Evolutionary conservation across 1,140 invertebrate species (phyloP), one percentile per base, ranked within the genome.

Genomic region (Thalassaphorura encarpata): DNA sequence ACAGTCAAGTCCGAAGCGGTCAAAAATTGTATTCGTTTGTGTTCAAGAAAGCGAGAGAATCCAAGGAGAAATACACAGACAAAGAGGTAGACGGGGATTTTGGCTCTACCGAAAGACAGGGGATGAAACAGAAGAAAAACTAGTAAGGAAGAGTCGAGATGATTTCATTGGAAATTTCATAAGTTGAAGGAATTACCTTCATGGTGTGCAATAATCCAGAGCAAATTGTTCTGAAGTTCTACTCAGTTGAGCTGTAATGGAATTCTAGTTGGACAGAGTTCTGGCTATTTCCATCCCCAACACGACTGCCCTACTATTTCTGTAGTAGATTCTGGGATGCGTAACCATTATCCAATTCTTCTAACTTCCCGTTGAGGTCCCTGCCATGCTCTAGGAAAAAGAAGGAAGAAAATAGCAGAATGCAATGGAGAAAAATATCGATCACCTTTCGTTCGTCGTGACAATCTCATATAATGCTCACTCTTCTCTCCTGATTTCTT

Each of bases 161-260:
- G 46, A 48, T 48, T 48, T 48, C 46, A 48, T 19, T 48, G 46
- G 46, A 19, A 24, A 48, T 29, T 24, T 48, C 16, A 48, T 29
- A 48, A 48, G 46, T 48, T 48, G 28, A 48, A 29, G 46, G 28
- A 48, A 48, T 48, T 48, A 48, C 46, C 46, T 48, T 48, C 13
- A 48, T 27, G 46, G 46, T 27, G 23, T 48, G 46, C 8, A 24
- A 27, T 48, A 48, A 48, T 48, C 48, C 31, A 18, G 48, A 39
- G 28, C 48, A 51, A 51, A 51, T 51, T 51, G 48, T 26, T 36
- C 31, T 29, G 28, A 51, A 51, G 48, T 51, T 51, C 48, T 29
- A 21, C 19, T 15, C 21, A 47, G 45, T 26, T 47, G 45, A 47
- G 21, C 28, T 47, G 45, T 47, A 47, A 47, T 42, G 41, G 6